Base-by-base conservation (phyloP, 1,140 invertebrate genomes). In the Drosophila grimshawi region DNA sequence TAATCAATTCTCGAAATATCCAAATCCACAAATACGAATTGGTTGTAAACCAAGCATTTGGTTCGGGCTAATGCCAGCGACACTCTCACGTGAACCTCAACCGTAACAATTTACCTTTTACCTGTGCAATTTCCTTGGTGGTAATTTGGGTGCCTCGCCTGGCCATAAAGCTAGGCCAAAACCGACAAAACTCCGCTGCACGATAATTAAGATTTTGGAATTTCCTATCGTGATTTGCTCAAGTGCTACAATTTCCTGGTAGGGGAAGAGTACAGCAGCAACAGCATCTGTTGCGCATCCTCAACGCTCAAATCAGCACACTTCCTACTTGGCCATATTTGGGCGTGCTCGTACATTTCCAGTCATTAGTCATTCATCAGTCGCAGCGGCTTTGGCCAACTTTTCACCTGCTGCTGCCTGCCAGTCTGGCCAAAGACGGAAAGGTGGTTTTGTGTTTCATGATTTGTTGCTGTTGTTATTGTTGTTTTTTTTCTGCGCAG, bases 291-390 rank as follows among this genome's bases (percentile, higher is more conserved):
- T 45, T 46, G 35, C 51, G 29, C 73, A 76, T 76, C 73, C 67
- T 76, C 68, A 63, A 19, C 67, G 45, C 6, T 43, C 10, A 39
- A 39, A 48, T 45, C 11, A 27, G 53, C 64, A 48, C 11, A 61
- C 53, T 76, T 77, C 74, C 74, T 72, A 74, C 60, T 73, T 77
- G 57, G 56, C 73, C 67, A 71, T 76, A 70, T 60, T 77, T 52
- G 78, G 64, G 37, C 60, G 68, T 59, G 69, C 55, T 76, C 59
- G 63, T 65, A 66, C 73, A 74, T 77, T 88, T 88, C 62, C 59
- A 77, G 65, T 48, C 49, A 75, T 71, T 80, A 81, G 83, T 80
- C 83, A 88, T 86, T 86, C 83, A 85, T 80, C 83, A 88, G 88
- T 86, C 83, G 82, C 52, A 41, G 33, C 60, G 57, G 35, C 37